phyloP scores from a whole-genome alignment of 2,888 invertebrate genomes.

The Hesperia comma region DNA sequence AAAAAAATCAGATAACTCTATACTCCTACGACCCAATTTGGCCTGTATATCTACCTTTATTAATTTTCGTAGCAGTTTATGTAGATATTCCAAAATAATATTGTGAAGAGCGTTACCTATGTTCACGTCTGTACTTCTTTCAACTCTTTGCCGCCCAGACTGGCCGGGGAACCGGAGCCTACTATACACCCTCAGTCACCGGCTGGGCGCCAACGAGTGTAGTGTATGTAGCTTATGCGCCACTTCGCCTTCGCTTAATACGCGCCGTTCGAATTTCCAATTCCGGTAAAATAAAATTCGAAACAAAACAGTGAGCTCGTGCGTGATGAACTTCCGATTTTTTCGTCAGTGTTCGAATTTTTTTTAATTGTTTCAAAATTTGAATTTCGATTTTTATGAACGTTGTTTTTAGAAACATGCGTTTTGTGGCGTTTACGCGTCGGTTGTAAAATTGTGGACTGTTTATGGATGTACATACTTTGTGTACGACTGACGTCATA shows the following conservation, averaged over 20 bases:
- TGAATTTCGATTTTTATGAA: conserved; percentile 18
- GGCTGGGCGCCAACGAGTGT: conserved; percentile 54
- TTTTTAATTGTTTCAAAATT: conserved; percentile 16
- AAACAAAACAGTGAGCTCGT: conserved; percentile 34
- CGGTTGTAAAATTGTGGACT: conserved; percentile 35
- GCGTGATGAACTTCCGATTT: conserved; percentile 22
- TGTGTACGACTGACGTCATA: conserved; percentile 35
- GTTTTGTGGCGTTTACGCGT: conserved; percentile 34
- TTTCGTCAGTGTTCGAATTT: conserved; percentile 17
- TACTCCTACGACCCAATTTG: no score
- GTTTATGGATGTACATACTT: conserved; percentile 34
- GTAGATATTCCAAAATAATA: not conserved
- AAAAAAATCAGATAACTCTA: no score
- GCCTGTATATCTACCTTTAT: no score
- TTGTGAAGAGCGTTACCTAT: conserved; percentile 9
- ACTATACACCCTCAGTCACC: conserved; percentile 73
- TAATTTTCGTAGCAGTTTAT: not conserved
- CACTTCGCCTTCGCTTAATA: conserved; percentile 37
- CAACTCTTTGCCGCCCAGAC: conserved; percentile 69
- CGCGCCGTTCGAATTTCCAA: conserved; percentile 58
- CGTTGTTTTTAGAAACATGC: conserved; percentile 27
- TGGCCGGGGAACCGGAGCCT: conserved; percentile 76
- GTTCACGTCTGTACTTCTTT: conserved; percentile 38
- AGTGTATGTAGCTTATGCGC: conserved; percentile 42
- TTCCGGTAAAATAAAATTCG: conserved; percentile 50